Base-by-base conservation (phyloP, 1,140 invertebrate species). In the Brachionus sp. region DNA sequence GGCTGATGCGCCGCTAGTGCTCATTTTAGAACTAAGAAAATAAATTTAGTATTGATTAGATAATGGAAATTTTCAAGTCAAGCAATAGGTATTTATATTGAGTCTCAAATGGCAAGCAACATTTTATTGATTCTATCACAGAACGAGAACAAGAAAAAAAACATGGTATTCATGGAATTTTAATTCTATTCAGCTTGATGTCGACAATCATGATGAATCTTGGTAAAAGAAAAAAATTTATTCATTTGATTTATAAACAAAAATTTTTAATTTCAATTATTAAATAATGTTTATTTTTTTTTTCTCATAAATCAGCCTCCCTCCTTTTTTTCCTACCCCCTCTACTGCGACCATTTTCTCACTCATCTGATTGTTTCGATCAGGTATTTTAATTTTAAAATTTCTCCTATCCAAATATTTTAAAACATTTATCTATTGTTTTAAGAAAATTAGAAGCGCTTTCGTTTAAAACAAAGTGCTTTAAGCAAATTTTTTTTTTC, bases 191-290 rank as follows among this genome's bases (percentile, higher is more conserved):
- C 16, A 39, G 12, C 19, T 70, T 70, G 35, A 37, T 39, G 66
- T 37, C 37, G 66, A 70, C 37, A 39, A 37, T 39, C 33, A 35
- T 70, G 66, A 70, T 70, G 37, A 70, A 39, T 70, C 37, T 70
- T 37, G n/a, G 6, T 37, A 39, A 70, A 37, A 70, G 35, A 70
- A 39, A 70, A 42, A 70, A n/a, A 19, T 64, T 70, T 39, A 70
- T 70, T 70, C 37, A 39, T 70, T 70, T 70, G 33, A 37, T 70
- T 70, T 70, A 37, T 70, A 70, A 70, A 70, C 66, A 70, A 70
- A 70, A 70, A 70, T 19, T 39, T 70, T 70, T 35, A 66, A 66
- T 66, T 33, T 70, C 16, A 70, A 39, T 70, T 19, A 19, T 39
- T 66, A 66, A 66, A 19, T 70, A 33, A 70, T 70, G 66, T 39